Conservation (phyloP, 2,797 vertebrate species). For the Ctenopoma kingsleyae region DNA sequence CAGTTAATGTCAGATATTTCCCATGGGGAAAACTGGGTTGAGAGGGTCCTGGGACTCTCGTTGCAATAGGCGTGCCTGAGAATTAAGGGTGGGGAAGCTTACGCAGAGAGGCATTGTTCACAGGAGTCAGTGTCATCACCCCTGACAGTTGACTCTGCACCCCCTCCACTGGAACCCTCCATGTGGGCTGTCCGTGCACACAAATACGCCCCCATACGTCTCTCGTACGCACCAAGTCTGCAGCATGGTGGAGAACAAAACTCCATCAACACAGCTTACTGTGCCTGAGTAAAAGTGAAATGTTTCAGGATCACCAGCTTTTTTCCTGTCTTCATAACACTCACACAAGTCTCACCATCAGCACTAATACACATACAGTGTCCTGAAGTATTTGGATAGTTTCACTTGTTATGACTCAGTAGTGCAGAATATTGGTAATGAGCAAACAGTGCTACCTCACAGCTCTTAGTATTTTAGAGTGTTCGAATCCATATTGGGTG, state of each 20-base stretch:
- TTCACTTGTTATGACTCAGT: conserved; percentile 17
- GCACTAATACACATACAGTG: conserved; percentile 28
- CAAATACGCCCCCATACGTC: conserved; percentile 34
- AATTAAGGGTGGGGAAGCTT: conserved; percentile 24
- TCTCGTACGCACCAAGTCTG: conserved; percentile 31
- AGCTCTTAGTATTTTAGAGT: conserved; percentile 1
- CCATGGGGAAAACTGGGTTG: conserved; percentile 83
- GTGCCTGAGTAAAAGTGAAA: conserved; percentile 52
- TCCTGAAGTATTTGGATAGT: conserved; percentile 30
- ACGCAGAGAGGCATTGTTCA: conserved; percentile 69
- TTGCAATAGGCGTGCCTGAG: conserved; percentile 74
- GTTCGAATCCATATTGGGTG: conserved; percentile 1
- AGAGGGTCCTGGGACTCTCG: conserved; percentile 75
- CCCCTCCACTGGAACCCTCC: conserved; percentile 53
- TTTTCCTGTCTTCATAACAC: conserved; percentile 9
- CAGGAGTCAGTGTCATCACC: conserved; percentile 64
- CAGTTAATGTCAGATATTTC: conserved; percentile 79
- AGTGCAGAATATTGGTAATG: neutral
- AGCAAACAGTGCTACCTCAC: conserved; percentile 19
- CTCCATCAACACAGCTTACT: conserved; percentile 23
- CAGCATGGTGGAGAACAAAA: conserved; percentile 23
- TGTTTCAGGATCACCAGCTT: conserved; percentile 39
- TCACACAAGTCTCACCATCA: conserved; percentile 29
- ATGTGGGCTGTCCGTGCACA: conserved; percentile 58
- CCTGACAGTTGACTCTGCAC: conserved; percentile 70